These are phyloP conservation scores for Takifugu ocellatus DNA, from an alignment of 2,797 vertebrate genomes.

Conservation along the genomic window DNA sequence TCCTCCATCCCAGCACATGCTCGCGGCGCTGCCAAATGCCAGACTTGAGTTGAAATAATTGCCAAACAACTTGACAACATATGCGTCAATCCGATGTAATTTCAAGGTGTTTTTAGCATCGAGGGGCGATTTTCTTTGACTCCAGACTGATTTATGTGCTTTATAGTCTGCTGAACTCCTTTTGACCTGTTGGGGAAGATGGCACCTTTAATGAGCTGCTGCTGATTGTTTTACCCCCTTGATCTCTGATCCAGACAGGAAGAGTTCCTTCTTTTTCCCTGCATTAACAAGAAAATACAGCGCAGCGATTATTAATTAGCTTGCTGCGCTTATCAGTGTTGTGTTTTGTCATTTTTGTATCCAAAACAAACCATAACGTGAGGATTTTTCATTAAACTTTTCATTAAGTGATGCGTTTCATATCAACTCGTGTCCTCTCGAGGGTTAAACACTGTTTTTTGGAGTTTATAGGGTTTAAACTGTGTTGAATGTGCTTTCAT, in stretches of 20 bases:
- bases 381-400: too few relatives aligned
- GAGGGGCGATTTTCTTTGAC: conserved; percentile 44
- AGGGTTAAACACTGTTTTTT: too few relatives aligned
- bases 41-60: conserved; percentile 85
- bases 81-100: conserved; percentile 65
- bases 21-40: conserved; percentile 87
- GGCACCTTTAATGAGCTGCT: conserved; percentile 46
- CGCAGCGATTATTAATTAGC: too few relatives aligned
- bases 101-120: conserved; percentile 47
- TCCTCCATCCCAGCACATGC: conserved; percentile 89
- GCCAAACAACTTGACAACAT: conserved; percentile 75
- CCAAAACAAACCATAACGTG: too few relatives aligned
- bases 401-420: too few relatives aligned
- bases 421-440: too few relatives aligned
- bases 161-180: conserved; percentile 35
- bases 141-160: conserved; percentile 42
- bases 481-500: too few relatives aligned
- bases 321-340: conserved; percentile 7
- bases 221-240: conserved; percentile 24
- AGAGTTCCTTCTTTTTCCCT: too few relatives aligned
- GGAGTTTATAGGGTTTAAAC: too few relatives aligned
- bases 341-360: too few relatives aligned
- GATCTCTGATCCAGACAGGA: too few relatives aligned
- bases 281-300: conserved; percentile 10
- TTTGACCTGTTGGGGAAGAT: conserved; percentile 41